Evolutionary conservation across 2,888 invertebrate genomes (phyloP), one percentile per base, ranked within the genome.

Genomic region (Hirudinaria manillensis): DNA sequence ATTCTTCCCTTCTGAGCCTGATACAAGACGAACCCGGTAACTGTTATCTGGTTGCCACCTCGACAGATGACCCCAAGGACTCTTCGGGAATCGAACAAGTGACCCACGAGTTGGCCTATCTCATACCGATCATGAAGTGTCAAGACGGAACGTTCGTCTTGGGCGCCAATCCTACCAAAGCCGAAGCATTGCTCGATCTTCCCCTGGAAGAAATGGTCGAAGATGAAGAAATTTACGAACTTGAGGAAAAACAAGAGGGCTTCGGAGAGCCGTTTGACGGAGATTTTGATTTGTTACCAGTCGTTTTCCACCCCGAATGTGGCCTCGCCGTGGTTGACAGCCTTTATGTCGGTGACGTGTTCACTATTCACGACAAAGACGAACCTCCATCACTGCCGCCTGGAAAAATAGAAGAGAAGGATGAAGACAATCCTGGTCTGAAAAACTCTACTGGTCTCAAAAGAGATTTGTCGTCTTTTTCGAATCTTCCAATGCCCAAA

Each of bases 101-200:
- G 3, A 56, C 55, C 16, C 73, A 73, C 24, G 73, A 55, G 32
- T 29, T 73, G 73, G 73, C 73, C 21, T 73, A 65, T 29, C 65
- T 73, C n/a, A 73, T 73, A 19, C 73, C 73, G 56, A 65, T 73
- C 34, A 73, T 73, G 73, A 73, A 73, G 45, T 61, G 73, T n/a
- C 61, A 51, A 32, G 73, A 73, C 65, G 73, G 73, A 1, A 65
- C 73, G 2, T 56, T 65, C 34, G 56, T 73, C 13, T n/a, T 73
- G 36, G 65, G 65, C 21, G 29, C 61, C 61, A n/a, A 61, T 29
- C 29, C 61, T 24, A 10, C 61, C 29, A 24, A 29, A 27, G 29
- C 61, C 10, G 61, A 61, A 27, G 61, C 61, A 21, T n/a, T 61
- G 24, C 3, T 61, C 2, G 61, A 61, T 10, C 6, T 61, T 7